A percentile compares a stretch with the other conserved stretches of the same genome.
Conservation (phyloP, 92 coral and sea anemone species). For the Siderastrea radians region DNA sequence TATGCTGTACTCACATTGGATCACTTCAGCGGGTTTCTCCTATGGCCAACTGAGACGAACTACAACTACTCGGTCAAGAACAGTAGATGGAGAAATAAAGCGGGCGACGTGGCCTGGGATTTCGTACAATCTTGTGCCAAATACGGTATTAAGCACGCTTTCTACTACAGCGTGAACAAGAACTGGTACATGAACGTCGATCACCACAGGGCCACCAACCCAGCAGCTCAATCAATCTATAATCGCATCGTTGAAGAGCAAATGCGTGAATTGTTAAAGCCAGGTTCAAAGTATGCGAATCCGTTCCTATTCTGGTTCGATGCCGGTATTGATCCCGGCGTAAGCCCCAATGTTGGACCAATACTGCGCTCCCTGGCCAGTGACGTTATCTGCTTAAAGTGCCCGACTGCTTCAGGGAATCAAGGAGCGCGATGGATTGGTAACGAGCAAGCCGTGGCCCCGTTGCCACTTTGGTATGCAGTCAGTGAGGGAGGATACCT, state of each 20-base stretch:
- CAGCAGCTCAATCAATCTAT: conserved; percentile 49
- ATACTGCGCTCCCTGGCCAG: conserved; percentile 68
- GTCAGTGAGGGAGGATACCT: not conserved
- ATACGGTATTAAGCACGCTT: conserved; percentile 65
- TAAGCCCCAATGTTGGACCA: conserved; percentile 80
- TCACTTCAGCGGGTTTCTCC: conserved; percentile 84
- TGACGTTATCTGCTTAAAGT: conserved; percentile 75
- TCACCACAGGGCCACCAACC: conserved; percentile 46
- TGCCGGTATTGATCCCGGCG: conserved; percentile 72
- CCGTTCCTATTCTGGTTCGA: conserved; percentile 86
- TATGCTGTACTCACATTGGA: conserved; percentile 78
- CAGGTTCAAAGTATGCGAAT: conserved; percentile 60
- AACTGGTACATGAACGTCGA: conserved; percentile 80
- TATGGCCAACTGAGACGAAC: conserved; percentile 77
- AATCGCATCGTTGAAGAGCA: conserved; percentile 60
- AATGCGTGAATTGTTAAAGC: conserved; percentile 60
- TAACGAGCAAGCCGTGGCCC: conserved; percentile 77
- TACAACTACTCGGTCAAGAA: conserved; percentile 80
- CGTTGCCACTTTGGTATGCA: conserved; percentile 82
- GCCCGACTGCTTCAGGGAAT: conserved; percentile 72
- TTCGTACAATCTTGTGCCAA: conserved; percentile 76
- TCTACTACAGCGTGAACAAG: conserved; percentile 74
- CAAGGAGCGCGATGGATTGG: conserved; percentile 87
- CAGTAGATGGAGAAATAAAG: conserved; percentile 76
- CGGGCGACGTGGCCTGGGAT: conserved; percentile 75